Percentiles rank a stretch among this genome's conserved stretches.
phyloP scores from a whole-genome alignment of 1,140 invertebrate species.

The Sesamia nonagrioides region DNA sequence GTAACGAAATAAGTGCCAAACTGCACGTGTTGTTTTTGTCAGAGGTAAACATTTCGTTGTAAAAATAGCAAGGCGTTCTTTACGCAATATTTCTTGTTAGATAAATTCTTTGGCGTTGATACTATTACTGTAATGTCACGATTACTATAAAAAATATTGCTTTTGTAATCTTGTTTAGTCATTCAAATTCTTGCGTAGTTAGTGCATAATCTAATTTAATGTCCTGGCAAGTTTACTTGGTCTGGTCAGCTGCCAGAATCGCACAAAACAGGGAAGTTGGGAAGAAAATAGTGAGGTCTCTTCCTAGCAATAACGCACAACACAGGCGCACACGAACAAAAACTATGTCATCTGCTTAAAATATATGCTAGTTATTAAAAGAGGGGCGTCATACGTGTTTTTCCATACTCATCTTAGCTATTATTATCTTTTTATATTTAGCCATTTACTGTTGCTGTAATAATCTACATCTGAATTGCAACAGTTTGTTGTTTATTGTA shows the following conservation, averaged over 20 bases:
- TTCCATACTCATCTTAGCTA: not conserved
- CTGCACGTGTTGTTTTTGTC: slow-evolving; percentile 12
- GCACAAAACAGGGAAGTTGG: too few relatives aligned
- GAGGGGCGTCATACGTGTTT: too few relatives aligned
- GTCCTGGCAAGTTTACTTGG: too few relatives aligned
- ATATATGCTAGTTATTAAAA: too few relatives aligned
- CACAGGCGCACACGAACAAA: too few relatives aligned
- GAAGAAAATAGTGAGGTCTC: too few relatives aligned
- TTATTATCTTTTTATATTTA: not conserved
- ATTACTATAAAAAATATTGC: not conserved
- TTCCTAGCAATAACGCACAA: too few relatives aligned
- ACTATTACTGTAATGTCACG: not conserved
- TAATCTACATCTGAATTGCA: not conserved
- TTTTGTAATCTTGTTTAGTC: too few relatives aligned
- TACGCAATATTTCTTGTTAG: not conserved
- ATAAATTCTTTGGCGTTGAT: slow-evolving; percentile 7
- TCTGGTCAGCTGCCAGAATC: too few relatives aligned
- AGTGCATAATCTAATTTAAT: too few relatives aligned
- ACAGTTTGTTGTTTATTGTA: not conserved
- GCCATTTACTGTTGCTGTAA: not conserved
- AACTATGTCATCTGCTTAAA: too few relatives aligned
- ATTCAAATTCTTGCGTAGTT: too few relatives aligned
- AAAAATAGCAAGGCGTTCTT: slow-evolving; percentile 13
- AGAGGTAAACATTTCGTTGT: slow-evolving; percentile 5
- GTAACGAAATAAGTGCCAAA: slow-evolving; percentile 44